Conservation (phyloP, 2,888 invertebrate species). For the Orgyia antiqua region DNA sequence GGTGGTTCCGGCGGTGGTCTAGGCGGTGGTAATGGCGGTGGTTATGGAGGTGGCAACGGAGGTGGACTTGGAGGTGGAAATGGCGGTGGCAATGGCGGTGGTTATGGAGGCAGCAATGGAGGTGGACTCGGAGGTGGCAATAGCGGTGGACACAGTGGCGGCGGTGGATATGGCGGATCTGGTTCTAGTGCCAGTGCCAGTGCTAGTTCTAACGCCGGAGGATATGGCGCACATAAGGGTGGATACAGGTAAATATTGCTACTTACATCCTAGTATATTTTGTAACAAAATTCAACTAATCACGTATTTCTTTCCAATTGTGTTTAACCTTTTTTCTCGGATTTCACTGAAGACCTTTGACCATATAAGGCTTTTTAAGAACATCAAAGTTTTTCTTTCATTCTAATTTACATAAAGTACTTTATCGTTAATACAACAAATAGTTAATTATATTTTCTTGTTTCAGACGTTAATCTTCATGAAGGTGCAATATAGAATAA, state of each 20-base stretch:
- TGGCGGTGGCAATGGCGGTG: constrained; percentile 9
- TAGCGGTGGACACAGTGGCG: constrained; percentile 12
- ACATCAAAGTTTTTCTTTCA: too few species aligned
- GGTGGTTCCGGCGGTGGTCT: neutral
- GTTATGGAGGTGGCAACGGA: neutral
- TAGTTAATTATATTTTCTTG: too few species aligned
- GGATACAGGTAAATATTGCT: constrained; percentile 40
- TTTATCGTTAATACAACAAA: too few species aligned
- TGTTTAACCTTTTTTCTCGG: too few species aligned
- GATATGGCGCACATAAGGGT: constrained; percentile 26
- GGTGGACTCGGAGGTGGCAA: constrained; percentile 12
- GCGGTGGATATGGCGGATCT: constrained; percentile 4
- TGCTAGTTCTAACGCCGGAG: constrained; percentile 12
- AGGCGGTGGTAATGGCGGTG: neutral
- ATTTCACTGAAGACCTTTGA: too few species aligned
- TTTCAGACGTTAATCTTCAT: neutral
- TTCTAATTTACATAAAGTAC: too few species aligned
- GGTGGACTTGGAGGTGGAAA: neutral
- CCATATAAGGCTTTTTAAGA: too few species aligned
- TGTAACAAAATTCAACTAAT: constrained; percentile 16
- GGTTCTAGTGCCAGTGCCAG: constrained; percentile 15
- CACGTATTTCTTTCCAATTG: too few species aligned
- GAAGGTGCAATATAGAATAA: constrained; percentile 4
- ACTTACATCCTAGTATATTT: too few species aligned
- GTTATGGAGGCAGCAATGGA: constrained; percentile 23